Conservation (phyloP, 2,888 invertebrate genomes). For the Proisotoma minuta region DNA sequence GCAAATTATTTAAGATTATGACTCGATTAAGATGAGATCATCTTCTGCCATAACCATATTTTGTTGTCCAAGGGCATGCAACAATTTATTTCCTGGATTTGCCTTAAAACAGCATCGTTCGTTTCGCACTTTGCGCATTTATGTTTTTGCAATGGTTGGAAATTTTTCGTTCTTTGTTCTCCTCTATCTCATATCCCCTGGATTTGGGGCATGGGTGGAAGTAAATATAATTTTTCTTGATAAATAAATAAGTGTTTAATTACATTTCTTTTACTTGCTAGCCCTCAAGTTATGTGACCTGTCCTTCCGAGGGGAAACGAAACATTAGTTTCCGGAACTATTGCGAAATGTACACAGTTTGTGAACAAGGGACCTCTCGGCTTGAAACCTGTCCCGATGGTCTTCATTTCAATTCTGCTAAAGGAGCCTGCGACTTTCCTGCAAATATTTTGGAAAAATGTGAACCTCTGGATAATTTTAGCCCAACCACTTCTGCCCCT, state of each 20-base stretch:
- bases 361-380: slow-evolving; percentile 25
- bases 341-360: slow-evolving; percentile 36
- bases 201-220: neutral
- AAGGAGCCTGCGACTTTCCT: slow-evolving; percentile 31
- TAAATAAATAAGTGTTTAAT: neutral
- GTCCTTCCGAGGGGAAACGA: slow-evolving; percentile 22
- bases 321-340: slow-evolving; percentile 37
- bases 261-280: slow-evolving; percentile 6
- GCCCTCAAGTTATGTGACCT: slow-evolving; percentile 23
- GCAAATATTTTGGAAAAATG: slow-evolving; percentile 31
- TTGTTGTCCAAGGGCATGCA: too few relatives aligned
- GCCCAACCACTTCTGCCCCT: slow-evolving; percentile 22
- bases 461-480: slow-evolving; percentile 30
- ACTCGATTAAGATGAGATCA: too few relatives aligned
- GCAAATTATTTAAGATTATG: too few relatives aligned
- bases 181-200: too few relatives aligned
- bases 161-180: too few relatives aligned
- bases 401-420: slow-evolving; percentile 28
- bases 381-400: slow-evolving; percentile 36
- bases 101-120: too few relatives aligned
- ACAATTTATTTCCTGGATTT: too few relatives aligned
- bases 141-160: too few relatives aligned
- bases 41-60: too few relatives aligned
- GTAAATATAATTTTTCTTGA: slow-evolving; percentile 4
- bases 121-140: too few relatives aligned